Conservation (phyloP, 53 echinoderm and acorn worm genomes). For the Hippasteria phrygiana region DNA sequence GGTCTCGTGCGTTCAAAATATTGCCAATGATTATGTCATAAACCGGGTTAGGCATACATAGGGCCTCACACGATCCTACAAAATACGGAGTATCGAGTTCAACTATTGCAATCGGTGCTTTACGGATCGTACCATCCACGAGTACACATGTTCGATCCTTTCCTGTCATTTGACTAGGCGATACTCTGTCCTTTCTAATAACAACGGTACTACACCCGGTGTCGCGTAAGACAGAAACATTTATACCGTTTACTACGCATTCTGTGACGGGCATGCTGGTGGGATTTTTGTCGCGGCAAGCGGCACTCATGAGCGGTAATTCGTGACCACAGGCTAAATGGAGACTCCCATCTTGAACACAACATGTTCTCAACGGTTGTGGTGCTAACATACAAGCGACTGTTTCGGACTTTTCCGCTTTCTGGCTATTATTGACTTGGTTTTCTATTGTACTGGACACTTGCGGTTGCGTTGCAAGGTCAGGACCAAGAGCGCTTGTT, state of each 20-base stretch:
- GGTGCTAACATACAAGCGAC: conserved; percentile 13
- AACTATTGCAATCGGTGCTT: conserved; percentile 26
- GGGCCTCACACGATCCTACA: conserved; percentile 7
- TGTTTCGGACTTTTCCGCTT: neutral
- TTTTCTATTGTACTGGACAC: neutral
- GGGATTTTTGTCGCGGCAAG: too few relatives aligned
- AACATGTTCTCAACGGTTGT: neutral
- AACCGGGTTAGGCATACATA: too few relatives aligned
- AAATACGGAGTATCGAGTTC: conserved; percentile 53
- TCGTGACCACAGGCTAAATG: conserved; percentile 30
- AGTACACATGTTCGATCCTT: conserved; percentile 37
- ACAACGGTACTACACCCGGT: conserved; percentile 62
- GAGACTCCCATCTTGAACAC: conserved; percentile 21
- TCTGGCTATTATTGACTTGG: neutral
- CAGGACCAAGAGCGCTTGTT: neutral
- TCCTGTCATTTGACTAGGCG: conserved; percentile 34
- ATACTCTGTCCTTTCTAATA: conserved; percentile 14
- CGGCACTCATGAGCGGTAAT: conserved; percentile 47
- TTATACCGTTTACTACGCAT: conserved; percentile 26
- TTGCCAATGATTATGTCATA: conserved; percentile 52
- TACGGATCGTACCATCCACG: conserved; percentile 55
- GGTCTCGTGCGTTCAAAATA: neutral
- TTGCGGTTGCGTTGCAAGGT: neutral
- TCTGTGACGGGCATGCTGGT: conserved; percentile 44
- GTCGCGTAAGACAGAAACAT: conserved; percentile 44